Conservation (phyloP, 2,113 vertebrate genomes). For the Atlantisia rogersi region DNA sequence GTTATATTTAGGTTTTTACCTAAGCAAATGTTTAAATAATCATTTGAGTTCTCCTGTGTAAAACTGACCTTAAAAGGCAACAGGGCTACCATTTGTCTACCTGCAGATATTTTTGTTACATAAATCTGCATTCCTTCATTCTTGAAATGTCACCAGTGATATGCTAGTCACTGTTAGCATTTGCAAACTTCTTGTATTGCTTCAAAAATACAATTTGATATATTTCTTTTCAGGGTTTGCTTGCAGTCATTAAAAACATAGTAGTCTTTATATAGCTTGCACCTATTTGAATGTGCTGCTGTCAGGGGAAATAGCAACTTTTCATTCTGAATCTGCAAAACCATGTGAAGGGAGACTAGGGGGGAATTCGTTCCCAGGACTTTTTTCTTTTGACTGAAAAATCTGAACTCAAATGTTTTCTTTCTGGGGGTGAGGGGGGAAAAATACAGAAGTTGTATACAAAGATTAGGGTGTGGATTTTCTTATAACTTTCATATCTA, state of each 20-base stretch:
- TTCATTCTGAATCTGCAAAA: neutral
- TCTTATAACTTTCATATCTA: neutral
- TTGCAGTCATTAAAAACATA: neutral
- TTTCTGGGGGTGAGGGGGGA: accelerated
- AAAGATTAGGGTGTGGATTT: neutral
- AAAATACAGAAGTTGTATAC: neutral
- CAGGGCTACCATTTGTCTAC: neutral
- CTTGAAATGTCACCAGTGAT: neutral
- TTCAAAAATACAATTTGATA: neutral
- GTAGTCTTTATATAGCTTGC: neutral
- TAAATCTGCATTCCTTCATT: neutral
- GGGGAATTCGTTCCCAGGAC: neutral
- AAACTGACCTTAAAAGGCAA: neutral
- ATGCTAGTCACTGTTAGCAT: neutral
- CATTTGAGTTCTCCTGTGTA: neutral
- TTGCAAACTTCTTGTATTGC: neutral
- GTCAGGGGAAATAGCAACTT: accelerated
- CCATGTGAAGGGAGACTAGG: neutral
- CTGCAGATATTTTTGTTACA: neutral
- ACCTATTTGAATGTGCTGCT: neutral
- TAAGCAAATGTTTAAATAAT: neutral
- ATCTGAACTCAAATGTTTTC: neutral
- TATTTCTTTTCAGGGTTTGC: neutral
- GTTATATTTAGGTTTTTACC: neutral
- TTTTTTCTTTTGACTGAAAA: neutral